Conservation (phyloP, 2,797 vertebrate species). For the Trachops cirrhosus region DNA sequence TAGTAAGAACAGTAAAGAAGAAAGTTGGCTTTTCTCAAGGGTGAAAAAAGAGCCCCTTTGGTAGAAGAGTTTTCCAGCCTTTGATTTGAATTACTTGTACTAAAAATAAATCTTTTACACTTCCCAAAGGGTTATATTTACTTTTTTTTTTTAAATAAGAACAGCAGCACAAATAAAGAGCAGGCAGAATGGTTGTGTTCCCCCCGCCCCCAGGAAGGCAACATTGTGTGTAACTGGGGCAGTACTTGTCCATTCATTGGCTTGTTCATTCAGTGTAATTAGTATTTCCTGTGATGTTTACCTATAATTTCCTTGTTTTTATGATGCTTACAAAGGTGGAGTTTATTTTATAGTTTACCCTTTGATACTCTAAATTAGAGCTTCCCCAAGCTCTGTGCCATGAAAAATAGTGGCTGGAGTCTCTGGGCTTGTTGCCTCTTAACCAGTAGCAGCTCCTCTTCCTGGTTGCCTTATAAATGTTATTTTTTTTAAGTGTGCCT, state of each 20-base stretch:
- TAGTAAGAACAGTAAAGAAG: not conserved
- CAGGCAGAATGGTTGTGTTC: not conserved
- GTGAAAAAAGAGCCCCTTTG: not conserved
- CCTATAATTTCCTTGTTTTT: not conserved
- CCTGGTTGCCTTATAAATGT: not conserved
- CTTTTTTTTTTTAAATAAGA: not conserved
- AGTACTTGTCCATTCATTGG: not conserved
- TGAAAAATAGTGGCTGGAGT: not conserved
- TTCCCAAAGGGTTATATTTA: not conserved
- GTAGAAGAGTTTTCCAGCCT: not conserved
- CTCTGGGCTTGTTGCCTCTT: not conserved
- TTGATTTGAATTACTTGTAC: constrained; percentile 30
- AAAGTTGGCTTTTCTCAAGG: not conserved
- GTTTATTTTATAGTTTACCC: not conserved
- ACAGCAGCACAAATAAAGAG: not conserved
- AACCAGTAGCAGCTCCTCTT: not conserved
- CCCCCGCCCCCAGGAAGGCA: not conserved
- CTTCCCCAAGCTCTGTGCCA: not conserved
- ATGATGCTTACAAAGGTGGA: not conserved
- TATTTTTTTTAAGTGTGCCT: not conserved
- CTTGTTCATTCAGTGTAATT: not conserved
- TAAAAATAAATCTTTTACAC: not conserved
- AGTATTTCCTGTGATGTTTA: not conserved
- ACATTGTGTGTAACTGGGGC: not conserved
- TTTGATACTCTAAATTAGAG: not conserved